Base-by-base conservation (phyloP, 2,113 vertebrate genomes). In the Dromiciops gliroides region DNA sequence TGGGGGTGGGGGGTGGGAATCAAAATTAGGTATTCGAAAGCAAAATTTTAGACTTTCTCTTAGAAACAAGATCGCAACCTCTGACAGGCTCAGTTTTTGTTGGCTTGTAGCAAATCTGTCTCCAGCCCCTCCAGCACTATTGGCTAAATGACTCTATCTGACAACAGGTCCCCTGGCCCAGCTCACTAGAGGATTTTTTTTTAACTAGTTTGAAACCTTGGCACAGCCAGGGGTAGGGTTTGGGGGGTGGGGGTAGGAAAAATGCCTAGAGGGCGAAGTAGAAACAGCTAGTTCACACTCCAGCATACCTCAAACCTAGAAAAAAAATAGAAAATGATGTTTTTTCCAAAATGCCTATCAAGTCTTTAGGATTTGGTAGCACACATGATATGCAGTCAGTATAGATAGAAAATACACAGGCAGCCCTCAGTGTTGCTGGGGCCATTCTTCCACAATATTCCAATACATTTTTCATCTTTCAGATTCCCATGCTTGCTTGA, bases 311-410 rank as follows among this genome's bases (percentile, higher is more conserved):
- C 95, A 96, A 89, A 94, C 90, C 48, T 51, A 91, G 95, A 96
- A 49, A 91, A 93, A 50, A 96, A 92, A 89, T 48, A 89, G 93
- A 48, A 95, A 93, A 90, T 51, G 28, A 51, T 48, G 67, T 92
- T 93, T 95, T 95, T 94, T 92, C 92, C 96, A 94, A 48, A 94
- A 95, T 93, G 88, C 93, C 97, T 94, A 90, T 49, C 14, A 93
- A 97, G 94, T 49, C 48, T 53, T 94, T n/a, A n/a, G 94, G 90
- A 90, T 94, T 6, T 24, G 7, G n/a, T 16, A 23, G 90, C 26
- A 26, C n/a, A 47, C 89, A 49, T 91, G 60, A 51, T 89, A 92
- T 96, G 75, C 48, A 92, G 28, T 92, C 9, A 0, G 37, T 48
- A 44, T 53, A 60, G 89, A 90, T 48, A 52, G 90, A 52, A 96